A percentile compares a stretch with the other conserved stretches of the same genome.
Conservation (phyloP, 2,888 invertebrate genomes). For the Clitarchus hookeri region DNA sequence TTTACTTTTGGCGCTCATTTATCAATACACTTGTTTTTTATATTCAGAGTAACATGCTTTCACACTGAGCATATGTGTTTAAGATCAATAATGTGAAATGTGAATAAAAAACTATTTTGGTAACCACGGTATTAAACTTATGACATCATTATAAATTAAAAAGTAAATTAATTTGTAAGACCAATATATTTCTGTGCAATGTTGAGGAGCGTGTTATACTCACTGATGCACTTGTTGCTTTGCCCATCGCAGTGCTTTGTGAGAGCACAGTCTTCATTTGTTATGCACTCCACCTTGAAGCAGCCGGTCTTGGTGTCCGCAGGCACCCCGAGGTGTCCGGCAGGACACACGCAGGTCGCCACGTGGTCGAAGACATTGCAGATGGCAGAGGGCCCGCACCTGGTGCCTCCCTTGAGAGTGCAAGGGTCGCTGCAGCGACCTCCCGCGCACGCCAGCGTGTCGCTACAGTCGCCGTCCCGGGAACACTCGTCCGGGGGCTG, state of each 20-base stretch:
- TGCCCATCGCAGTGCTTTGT: conserved; percentile 77
- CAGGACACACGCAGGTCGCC: conserved; percentile 76
- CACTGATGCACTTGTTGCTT: conserved; percentile 79
- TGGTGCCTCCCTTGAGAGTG: conserved; percentile 56
- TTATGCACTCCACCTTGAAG: conserved; percentile 85
- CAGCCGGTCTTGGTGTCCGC: conserved; percentile 77
- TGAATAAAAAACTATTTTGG: no score
- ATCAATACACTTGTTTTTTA: no score
- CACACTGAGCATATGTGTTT: no score
- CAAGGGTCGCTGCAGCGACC: conserved; percentile 86
- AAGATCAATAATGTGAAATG: no score
- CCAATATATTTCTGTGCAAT: no score
- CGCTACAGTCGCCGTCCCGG: conserved; percentile 73
- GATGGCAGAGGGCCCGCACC: conserved; percentile 76
- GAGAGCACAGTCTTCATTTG: conserved; percentile 72
- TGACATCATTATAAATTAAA: no score
- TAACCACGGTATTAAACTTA: no score
- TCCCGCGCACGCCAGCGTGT: conserved; percentile 73
- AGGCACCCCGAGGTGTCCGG: conserved; percentile 82
- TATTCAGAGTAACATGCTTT: no score
- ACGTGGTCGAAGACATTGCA: conserved; percentile 75
- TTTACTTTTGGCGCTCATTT: no score
- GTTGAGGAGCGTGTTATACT: conserved; percentile 48
- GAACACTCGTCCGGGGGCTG: conserved; percentile 76
- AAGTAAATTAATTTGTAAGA: no score